phyloP scores from a whole-genome alignment of 2,113 vertebrate genomes.

The Hemibagrus wyckioides region DNA sequence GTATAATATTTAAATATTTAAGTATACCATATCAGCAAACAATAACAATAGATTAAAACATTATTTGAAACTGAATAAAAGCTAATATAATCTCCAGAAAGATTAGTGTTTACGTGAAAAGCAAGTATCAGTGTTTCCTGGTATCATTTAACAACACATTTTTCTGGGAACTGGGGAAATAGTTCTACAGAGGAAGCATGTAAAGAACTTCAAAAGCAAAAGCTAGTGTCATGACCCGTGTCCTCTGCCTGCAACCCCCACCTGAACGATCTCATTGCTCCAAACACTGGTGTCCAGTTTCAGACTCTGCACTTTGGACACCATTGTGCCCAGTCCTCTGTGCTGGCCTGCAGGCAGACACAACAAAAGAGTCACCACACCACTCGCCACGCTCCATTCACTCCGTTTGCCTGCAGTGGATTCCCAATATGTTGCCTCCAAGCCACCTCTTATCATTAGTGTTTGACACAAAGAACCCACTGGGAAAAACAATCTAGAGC shows the following conservation, averaged over 20 bases:
- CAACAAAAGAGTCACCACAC: constrained; percentile 53
- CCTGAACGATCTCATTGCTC: constrained; percentile 97
- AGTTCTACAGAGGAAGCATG: background rate
- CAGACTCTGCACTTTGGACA: constrained; percentile 97
- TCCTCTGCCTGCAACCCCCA: constrained; percentile 52
- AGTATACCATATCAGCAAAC: background rate
- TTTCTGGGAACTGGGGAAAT: background rate
- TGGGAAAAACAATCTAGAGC: constrained; percentile 1
- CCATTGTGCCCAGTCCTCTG: constrained; percentile 87
- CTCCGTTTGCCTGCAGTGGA: constrained; percentile 26
- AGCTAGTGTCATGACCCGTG: background rate
- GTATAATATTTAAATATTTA: too few species aligned
- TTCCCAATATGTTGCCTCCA: constrained; percentile 40
- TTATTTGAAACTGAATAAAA: background rate
- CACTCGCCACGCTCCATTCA: constrained; percentile 35
- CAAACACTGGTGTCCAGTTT: constrained; percentile 96
- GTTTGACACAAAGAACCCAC: constrained; percentile 15
- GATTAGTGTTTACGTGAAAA: background rate
- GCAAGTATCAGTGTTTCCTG: background rate
- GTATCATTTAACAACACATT: background rate
- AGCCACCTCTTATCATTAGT: constrained; percentile 39
- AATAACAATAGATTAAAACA: too few species aligned
- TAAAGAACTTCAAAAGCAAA: constrained; percentile 34
- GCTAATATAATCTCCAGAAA: background rate
- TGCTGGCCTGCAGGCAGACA: constrained; percentile 82